These are phyloP conservation scores for Gryon sp. DNA, from an alignment of 1,140 invertebrate species.

Conservation along the genomic window DNA sequence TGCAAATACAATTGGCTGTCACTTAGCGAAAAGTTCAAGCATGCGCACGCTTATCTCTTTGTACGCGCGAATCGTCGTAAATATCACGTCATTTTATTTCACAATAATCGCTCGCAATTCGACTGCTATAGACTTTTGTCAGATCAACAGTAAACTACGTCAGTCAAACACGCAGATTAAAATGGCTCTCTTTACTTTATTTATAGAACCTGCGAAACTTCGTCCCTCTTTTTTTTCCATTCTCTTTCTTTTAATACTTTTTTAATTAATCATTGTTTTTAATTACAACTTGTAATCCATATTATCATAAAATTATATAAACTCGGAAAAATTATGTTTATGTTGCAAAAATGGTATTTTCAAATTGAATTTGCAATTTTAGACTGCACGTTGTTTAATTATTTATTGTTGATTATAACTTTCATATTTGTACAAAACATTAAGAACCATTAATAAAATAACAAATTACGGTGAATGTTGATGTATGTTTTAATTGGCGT, in stretches of 20 bases:
- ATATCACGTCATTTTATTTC: slow-evolving; percentile 50
- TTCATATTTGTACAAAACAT: too few relatives aligned
- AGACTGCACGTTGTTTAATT: too few relatives aligned
- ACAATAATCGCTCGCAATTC: slow-evolving; percentile 40
- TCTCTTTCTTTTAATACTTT: background rate
- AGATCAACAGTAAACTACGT: slow-evolving; percentile 45
- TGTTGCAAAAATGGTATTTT: too few relatives aligned
- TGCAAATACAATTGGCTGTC: slow-evolving; percentile 28
- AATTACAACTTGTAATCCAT: too few relatives aligned
- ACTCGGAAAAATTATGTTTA: too few relatives aligned
- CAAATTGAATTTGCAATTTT: too few relatives aligned
- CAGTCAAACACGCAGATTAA: slow-evolving; percentile 25
- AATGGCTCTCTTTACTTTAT: slow-evolving; percentile 54
- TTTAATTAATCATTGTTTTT: background rate
- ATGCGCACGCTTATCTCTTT: slow-evolving; percentile 37
- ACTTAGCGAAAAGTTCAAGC: slow-evolving; percentile 22
- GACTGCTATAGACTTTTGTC: slow-evolving; percentile 33
- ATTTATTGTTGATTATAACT: too few relatives aligned
- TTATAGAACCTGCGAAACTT: slow-evolving; percentile 66
- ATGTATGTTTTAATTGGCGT: too few relatives aligned
- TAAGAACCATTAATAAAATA: too few relatives aligned
- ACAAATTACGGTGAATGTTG: too few relatives aligned
- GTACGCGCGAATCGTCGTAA: slow-evolving; percentile 48
- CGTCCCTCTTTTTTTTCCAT: background rate
- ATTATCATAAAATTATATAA: too few relatives aligned